phyloP scores from a whole-genome alignment of 2,113 vertebrate species.

The Sylvia atricapilla region DNA sequence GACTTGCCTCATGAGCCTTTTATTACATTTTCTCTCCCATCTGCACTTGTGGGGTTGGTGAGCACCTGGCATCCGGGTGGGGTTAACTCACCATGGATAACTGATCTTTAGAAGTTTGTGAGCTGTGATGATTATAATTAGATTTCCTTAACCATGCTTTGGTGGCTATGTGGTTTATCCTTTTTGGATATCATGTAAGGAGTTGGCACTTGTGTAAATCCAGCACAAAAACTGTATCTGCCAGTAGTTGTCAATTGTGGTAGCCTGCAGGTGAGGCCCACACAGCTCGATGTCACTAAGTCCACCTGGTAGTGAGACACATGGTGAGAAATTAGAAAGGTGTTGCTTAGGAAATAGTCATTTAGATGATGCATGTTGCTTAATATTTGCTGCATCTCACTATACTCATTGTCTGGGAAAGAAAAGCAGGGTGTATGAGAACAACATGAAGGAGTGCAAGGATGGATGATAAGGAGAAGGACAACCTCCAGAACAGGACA shows the following conservation, averaged over 20 bases:
- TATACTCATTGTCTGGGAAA: no score
- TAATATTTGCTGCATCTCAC: no score
- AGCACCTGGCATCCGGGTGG: neutral
- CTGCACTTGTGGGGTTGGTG: neutral
- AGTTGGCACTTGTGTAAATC: neutral
- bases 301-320: no score
- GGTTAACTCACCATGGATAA: neutral
- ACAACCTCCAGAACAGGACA: no score
- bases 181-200: neutral
- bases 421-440: no score
- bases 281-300: neutral
- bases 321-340: no score
- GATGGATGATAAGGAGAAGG: no score
- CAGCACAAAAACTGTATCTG: neutral
- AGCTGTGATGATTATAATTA: neutral
- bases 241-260: fast-evolving
- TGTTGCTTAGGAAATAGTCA: no score
- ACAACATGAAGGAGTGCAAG: no score
- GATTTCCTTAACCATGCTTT: neutral
- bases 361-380: no score
- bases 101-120: neutral
- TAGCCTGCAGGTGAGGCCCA: neutral
- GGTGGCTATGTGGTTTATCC: neutral
- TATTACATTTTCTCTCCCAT: neutral
- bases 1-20: neutral